Evolutionary conservation across 1,140 invertebrate genomes (phyloP).

Genomic region (Diplogasteroides magnus): DNA sequence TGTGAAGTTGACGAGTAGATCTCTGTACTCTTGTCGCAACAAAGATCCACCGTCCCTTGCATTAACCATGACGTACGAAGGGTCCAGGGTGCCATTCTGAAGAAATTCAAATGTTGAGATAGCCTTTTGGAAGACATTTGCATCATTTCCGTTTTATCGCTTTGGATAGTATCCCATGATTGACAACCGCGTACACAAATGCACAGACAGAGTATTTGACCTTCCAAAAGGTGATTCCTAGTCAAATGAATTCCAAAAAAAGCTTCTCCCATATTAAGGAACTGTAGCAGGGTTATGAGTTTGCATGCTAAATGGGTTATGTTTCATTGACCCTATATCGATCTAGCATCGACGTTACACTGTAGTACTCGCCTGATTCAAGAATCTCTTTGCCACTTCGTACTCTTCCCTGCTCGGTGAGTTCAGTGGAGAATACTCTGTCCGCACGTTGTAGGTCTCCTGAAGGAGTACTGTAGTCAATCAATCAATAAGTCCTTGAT

Average conservation of each 20-base stretch:
- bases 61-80: constrained; percentile 48
- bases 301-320: constrained; percentile 1
- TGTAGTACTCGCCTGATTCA: constrained; percentile 39
- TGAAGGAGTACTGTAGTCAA: not conserved
- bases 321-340: no score
- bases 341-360: no score
- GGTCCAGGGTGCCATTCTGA: constrained; percentile 44
- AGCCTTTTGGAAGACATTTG: not conserved
- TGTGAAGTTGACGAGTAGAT: constrained; percentile 48
- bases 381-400: constrained; percentile 45
- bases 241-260: not conserved
- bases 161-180: not conserved
- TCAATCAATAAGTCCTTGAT: not conserved
- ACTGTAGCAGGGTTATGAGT: not conserved
- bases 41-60: constrained; percentile 46
- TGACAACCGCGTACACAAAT: no score
- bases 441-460: constrained; percentile 42
- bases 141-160: not conserved
- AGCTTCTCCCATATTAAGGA: not conserved
- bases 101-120: constrained; percentile 34
- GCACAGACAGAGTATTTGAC: not conserved
- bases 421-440: constrained; percentile 49
- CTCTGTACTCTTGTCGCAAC: constrained; percentile 39
- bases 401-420: constrained; percentile 49
- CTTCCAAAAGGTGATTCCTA: not conserved